Evolutionary conservation across 2,113 vertebrate species (phyloP), one percentile per base, ranked within the genome.

Genomic region (Micronycteris hirsuta): DNA sequence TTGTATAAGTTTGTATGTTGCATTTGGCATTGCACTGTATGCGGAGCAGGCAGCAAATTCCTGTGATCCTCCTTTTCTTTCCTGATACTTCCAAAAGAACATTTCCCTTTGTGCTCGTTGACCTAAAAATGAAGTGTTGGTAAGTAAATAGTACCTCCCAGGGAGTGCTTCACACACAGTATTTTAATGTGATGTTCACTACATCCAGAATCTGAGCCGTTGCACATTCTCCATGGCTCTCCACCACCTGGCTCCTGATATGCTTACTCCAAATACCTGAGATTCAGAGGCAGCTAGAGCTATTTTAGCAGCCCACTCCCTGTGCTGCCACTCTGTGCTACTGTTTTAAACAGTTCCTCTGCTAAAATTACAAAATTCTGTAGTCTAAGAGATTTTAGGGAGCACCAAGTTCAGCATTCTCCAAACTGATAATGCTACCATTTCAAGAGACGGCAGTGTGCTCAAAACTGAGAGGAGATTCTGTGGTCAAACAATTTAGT

Each of bases 101-200:
- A 36, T 73, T 71, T 85, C 43, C 28, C 33, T 12, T 95, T 87
- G 11, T 71, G 33, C 33, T 96, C 28, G 0, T 36, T 96, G 92
- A 86, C 33, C 58, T 89, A 91, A 87, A 87, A 95, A 92, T 92
- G 65, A 93, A 97, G 56, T 85, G 38, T 1, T 83, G 31, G 2
- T 92, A 61, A 83, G 70, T 71, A 92, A 84, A 80, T 45, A 71
- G 19, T 33, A 63, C 43, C 15, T 76, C 58, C 19, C n/a, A 47
- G n/a, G 49, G 49, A 89, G 24, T 38, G 4, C 36, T 84, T 83
- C 28, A 41, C 63, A 49, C 58, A 43, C 9, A 85, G 7, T 33
- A 22, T 88, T 87, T 90, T 84, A 96, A 95, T 74, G 24, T 4
- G 36, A 4, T 49, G 26, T 17, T 67, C 89, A 31, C 41, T 83